Conservation (phyloP, 2,113 vertebrate genomes). For the Paramormyrops kingsleyae region DNA sequence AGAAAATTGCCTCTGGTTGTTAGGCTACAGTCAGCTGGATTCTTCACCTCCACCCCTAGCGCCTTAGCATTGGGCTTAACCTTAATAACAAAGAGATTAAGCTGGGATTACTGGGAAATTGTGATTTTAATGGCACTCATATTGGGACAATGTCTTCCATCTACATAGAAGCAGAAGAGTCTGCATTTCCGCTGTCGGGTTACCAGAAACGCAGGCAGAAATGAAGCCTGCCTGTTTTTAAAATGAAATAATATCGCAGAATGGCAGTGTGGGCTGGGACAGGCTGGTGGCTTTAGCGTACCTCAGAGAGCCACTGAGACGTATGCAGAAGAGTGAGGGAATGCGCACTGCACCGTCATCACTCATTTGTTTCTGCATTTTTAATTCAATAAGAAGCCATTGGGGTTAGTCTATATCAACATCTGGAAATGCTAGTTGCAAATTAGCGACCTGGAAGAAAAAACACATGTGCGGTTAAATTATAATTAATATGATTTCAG, state of each 20-base stretch:
- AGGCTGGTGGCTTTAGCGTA: background rate
- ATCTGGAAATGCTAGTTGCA: background rate
- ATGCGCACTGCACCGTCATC: background rate
- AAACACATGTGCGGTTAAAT: background rate
- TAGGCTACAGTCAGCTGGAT: background rate
- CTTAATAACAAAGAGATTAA: constrained; percentile 16
- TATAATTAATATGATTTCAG: background rate
- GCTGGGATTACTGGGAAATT: background rate
- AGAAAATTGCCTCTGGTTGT: background rate
- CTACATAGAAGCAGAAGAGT: background rate
- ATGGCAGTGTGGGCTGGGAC: background rate
- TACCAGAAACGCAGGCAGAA: background rate
- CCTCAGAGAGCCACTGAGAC: background rate
- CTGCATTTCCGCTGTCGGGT: background rate
- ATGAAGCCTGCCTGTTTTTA: background rate
- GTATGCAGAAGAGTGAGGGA: background rate
- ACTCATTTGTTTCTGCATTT: background rate
- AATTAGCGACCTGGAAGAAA: background rate
- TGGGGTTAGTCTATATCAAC: background rate
- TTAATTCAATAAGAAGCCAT: background rate
- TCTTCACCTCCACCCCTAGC: background rate
- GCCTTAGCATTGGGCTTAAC: background rate
- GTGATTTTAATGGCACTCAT: background rate
- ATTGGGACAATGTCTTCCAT: background rate
- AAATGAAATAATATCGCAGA: background rate